Base-by-base conservation (phyloP, 2,113 vertebrate genomes). In the Thamnaconus septentrionalis region DNA sequence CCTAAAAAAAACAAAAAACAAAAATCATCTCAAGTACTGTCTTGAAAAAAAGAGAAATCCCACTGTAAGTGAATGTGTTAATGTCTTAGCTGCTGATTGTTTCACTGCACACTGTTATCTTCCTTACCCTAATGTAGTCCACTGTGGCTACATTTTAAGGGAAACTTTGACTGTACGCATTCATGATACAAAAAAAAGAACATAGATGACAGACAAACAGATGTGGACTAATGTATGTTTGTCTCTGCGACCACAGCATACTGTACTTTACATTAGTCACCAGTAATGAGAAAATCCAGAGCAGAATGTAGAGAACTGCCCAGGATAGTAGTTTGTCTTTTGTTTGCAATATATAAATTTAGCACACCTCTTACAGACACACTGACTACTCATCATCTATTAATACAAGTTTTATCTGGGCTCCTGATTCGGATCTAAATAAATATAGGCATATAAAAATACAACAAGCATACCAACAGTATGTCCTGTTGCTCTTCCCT, bases 401-500 rank as follows among this genome's bases (percentile, higher is more conserved):
- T 61, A 64, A 53, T 41, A 73, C 60, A 70, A 41, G 61, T 58
- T 80, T 41, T 78, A 69, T 65, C 53, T 68, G 55, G 76, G 81
- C 61, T 78, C 64, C 77, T 80, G 62, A 69, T 73, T 86, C 66
- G 69, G 56, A 79, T 75, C 75, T 67, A 63, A 82, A 76, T 79
- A 80, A 78, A 85, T 80, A 77, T 70, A 71, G 46, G 80, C 61
- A 78, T 86, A 85, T 75, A 90, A 87, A 87, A 88, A 87, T 83
- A 89, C 82, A 85, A 64, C 82, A 82, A 81, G 73, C 78, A 82
- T 81, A 90, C 84, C 75, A 78, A 71, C 53, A 78, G 83, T 82
- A 83, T 78, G 80, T 76, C 81, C 79, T 82, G 83, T 78, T 85
- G 83, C 82, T 81, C 73, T 83, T 84, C 76, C 81, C 70, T 84